Evolutionary conservation across 2,113 vertebrate genomes (phyloP).

Genomic region (Thermophis baileyi): DNA sequence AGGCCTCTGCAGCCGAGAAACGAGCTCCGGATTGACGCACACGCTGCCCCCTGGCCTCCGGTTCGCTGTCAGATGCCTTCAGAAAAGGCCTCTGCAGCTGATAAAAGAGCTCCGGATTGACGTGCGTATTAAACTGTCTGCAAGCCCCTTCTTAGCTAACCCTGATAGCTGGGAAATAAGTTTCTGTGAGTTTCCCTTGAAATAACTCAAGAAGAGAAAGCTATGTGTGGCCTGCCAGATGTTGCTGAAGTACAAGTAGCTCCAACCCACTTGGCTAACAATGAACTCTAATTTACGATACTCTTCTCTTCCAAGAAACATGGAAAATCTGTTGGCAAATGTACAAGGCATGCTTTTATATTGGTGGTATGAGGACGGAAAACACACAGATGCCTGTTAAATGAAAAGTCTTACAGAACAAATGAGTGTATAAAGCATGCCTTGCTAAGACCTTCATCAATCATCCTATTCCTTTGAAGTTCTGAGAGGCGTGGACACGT

Average conservation of each 20-base stretch:
- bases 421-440: neutral
- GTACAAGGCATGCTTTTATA: neutral
- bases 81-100: too few species aligned
- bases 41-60: too few species aligned
- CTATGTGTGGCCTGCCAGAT: neutral
- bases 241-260: neutral
- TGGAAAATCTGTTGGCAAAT: neutral
- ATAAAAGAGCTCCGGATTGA: too few species aligned
- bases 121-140: neutral
- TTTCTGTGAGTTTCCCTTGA: neutral
- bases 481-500: neutral
- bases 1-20: too few species aligned
- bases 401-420: neutral
- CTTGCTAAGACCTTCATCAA: neutral
- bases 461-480: neutral
- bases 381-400: neutral
- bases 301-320: neutral
- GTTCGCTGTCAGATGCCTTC: too few species aligned
- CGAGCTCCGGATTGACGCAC: too few species aligned
- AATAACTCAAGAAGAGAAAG: neutral
- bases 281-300: neutral
- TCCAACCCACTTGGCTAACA: neutral
- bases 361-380: neutral
- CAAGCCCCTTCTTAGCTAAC: neutral
- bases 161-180: neutral